These are phyloP conservation scores for Lates japonicus DNA, from an alignment of 2,797 vertebrate genomes.

Conservation along the genomic window DNA sequence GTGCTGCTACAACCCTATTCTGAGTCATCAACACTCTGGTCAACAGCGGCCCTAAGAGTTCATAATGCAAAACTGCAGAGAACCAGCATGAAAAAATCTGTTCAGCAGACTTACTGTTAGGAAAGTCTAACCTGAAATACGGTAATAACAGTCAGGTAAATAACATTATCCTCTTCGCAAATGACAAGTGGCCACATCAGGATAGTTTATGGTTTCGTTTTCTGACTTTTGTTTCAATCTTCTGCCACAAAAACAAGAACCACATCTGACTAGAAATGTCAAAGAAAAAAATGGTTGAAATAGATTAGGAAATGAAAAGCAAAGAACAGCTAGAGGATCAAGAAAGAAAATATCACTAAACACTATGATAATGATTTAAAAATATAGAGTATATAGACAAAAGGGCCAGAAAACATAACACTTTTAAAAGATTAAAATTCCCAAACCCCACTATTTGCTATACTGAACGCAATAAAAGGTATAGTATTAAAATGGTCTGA, in stretches of 20 bases:
- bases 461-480: neutral
- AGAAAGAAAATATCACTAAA: neutral
- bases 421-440: too few species aligned
- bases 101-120: neutral
- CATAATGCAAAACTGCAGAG: constrained; percentile 4
- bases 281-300: neutral
- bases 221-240: too few species aligned
- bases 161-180: neutral
- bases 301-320: neutral
- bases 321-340: neutral
- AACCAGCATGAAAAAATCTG: neutral
- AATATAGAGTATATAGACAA: too few species aligned
- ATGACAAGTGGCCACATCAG: neutral
- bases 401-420: too few species aligned
- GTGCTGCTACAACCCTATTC: constrained; percentile 12
- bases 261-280: neutral
- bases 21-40: constrained; percentile 26
- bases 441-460: rapidly evolving
- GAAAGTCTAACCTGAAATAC: neutral
- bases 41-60: constrained; percentile 73
- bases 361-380: too few species aligned
- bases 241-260: neutral
- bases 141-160: neutral
- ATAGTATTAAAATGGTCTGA: neutral
- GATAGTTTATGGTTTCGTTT: too few species aligned